Conservation (phyloP, 1,140 invertebrate genomes). For the Dendrolimus punctatus region DNA sequence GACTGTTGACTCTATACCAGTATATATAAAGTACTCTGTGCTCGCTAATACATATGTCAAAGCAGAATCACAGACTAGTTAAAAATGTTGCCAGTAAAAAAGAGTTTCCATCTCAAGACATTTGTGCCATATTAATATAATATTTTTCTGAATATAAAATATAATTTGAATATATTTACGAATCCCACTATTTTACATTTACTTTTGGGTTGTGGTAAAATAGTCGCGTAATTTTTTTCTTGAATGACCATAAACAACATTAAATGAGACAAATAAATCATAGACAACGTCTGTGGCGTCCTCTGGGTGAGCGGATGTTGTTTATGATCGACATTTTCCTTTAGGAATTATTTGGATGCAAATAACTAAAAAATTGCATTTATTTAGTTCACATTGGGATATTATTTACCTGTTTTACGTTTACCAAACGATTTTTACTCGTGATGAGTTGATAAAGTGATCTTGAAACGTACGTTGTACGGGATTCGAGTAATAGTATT, state of each 20-base stretch:
- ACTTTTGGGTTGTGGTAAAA: too few relatives aligned
- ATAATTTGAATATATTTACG: too few relatives aligned
- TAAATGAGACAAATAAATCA: conserved; percentile 13
- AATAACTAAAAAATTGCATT: conserved; percentile 7
- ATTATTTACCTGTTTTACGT: neutral
- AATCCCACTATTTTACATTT: too few relatives aligned
- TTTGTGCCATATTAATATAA: too few relatives aligned
- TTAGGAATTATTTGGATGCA: conserved; percentile 27
- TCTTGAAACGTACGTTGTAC: conserved; percentile 15
- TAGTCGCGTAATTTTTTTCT: neutral
- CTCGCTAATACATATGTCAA: too few relatives aligned
- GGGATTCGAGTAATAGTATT: conserved; percentile 31
- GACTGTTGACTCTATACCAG: too few relatives aligned
- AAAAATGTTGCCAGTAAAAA: too few relatives aligned
- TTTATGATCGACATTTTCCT: conserved; percentile 67
- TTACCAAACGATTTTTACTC: neutral
- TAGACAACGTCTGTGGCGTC: conserved; percentile 55
- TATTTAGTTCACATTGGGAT: conserved; percentile 2
- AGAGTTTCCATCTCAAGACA: too few relatives aligned
- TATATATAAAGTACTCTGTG: too few relatives aligned
- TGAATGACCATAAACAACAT: neutral
- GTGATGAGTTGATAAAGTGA: conserved; percentile 7
- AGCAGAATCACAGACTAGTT: too few relatives aligned
- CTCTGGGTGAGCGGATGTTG: conserved; percentile 46
- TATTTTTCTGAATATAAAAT: too few relatives aligned